Conservation (phyloP, 1,140 invertebrate species). For the Drosophila pachea region DNA sequence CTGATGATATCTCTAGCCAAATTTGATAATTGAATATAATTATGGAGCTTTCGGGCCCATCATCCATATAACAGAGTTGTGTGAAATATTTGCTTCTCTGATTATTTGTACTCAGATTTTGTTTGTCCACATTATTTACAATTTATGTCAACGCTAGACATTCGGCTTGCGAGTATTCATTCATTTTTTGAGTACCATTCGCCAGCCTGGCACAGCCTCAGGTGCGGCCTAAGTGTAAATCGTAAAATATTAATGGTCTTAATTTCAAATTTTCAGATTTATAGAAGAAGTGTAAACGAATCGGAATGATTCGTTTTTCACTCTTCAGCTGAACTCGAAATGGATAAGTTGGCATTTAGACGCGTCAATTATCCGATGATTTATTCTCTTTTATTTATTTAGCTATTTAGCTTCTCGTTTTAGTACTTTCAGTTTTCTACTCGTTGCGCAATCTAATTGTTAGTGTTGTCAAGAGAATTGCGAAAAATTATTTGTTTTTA, state of each 20-base stretch:
- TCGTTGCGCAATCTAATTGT: constrained; percentile 23
- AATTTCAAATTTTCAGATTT: not conserved
- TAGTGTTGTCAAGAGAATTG: constrained; percentile 16
- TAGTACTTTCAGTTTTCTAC: constrained; percentile 5
- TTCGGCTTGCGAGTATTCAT: constrained; percentile 31
- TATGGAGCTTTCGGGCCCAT: not conserved
- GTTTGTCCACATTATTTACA: constrained; percentile 65
- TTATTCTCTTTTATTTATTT: constrained; percentile 18
- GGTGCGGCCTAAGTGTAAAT: not conserved
- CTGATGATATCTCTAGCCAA: not conserved
- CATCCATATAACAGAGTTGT: not conserved
- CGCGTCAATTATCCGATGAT: not conserved
- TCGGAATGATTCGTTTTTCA: not conserved
- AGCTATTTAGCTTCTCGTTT: not conserved
- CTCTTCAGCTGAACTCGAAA: not conserved
- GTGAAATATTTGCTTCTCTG: constrained; percentile 15
- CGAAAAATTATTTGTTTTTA: constrained; percentile 11
- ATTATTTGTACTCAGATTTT: constrained; percentile 35
- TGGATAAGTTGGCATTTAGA: not conserved
- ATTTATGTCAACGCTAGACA: constrained; percentile 49
- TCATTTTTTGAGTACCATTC: constrained; percentile 33
- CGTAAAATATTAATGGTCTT: not conserved
- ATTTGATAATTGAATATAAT: not conserved
- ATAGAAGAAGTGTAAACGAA: not conserved
- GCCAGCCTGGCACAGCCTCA: not conserved